Conservation (phyloP, 2,113 vertebrate species). For the Caloenas nicobarica region DNA sequence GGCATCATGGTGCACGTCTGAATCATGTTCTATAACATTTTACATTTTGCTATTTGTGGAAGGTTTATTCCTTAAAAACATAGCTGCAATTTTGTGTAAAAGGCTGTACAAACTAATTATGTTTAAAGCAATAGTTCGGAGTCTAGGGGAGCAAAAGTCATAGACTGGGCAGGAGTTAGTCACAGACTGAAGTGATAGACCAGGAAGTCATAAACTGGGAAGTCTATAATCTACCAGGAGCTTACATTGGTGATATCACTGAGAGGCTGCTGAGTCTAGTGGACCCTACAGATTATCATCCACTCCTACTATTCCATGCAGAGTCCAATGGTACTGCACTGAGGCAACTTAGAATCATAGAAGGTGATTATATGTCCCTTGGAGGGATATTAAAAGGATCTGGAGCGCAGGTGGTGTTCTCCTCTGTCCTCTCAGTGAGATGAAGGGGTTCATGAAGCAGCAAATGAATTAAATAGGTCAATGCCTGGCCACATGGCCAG, state of each 20-base stretch:
- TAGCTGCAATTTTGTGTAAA: neutral
- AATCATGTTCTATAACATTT: neutral
- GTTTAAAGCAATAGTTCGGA: neutral
- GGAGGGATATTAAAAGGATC: neutral
- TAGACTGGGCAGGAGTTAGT: neutral
- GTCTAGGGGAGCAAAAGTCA: neutral
- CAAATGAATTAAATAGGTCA: neutral
- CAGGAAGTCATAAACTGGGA: neutral
- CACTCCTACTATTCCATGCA: no score
- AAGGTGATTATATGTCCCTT: neutral
- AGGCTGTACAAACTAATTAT: neutral
- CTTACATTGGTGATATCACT: accelerated
- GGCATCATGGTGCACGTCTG: neutral
- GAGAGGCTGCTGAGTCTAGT: neutral
- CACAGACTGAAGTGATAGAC: neutral
- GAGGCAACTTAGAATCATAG: neutral
- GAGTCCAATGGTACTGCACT: accelerated
- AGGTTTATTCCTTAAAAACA: neutral
- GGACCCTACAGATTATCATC: neutral
- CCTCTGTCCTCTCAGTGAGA: neutral
- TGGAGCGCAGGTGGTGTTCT: neutral
- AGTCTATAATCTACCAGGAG: neutral
- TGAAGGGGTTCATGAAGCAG: neutral
- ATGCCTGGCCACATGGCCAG: neutral
- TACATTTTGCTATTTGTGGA: neutral